Percentiles rank a stretch among this genome's conserved stretches.
These are phyloP conservation scores for Invenusta paracnida DNA, from an alignment of 2,888 invertebrate genomes.

Conservation along the genomic window DNA sequence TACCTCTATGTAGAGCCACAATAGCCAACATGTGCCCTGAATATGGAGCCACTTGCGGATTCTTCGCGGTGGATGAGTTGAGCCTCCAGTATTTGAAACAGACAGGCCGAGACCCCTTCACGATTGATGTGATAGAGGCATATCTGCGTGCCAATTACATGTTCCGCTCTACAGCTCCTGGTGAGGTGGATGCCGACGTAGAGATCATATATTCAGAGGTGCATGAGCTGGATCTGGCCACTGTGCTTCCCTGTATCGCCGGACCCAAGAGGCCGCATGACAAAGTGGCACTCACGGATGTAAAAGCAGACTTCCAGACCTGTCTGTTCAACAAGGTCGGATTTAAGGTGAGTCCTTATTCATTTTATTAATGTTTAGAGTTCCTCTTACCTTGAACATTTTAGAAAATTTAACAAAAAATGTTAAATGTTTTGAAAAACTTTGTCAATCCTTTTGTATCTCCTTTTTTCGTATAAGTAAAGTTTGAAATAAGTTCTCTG, in stretches of 20 bases:
- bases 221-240: slow-evolving; percentile 76
- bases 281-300: slow-evolving; percentile 78
- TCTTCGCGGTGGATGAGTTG: slow-evolving; percentile 80
- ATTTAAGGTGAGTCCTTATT: slow-evolving; percentile 63
- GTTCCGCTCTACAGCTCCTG: slow-evolving; percentile 74
- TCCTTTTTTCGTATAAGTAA: too few species aligned
- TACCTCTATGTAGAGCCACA: slow-evolving; percentile 71
- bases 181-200: slow-evolving; percentile 68
- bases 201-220: slow-evolving; percentile 76
- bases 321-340: slow-evolving; percentile 75
- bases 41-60: slow-evolving; percentile 92
- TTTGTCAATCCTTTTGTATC: too few species aligned
- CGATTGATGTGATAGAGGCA: slow-evolving; percentile 69
- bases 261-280: slow-evolving; percentile 97
- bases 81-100: slow-evolving; percentile 79
- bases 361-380: too few species aligned
- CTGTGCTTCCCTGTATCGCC: slow-evolving; percentile 87
- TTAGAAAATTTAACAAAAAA: too few species aligned
- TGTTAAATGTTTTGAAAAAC: too few species aligned
- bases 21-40: slow-evolving; percentile 98
- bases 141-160: slow-evolving; percentile 78
- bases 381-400: too few species aligned
- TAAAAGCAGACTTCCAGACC: slow-evolving; percentile 79
- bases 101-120: slow-evolving; percentile 75
- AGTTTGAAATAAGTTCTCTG: too few species aligned